phyloP scores from a whole-genome alignment of 2,888 invertebrate species.

The Gortyna flavago region DNA sequence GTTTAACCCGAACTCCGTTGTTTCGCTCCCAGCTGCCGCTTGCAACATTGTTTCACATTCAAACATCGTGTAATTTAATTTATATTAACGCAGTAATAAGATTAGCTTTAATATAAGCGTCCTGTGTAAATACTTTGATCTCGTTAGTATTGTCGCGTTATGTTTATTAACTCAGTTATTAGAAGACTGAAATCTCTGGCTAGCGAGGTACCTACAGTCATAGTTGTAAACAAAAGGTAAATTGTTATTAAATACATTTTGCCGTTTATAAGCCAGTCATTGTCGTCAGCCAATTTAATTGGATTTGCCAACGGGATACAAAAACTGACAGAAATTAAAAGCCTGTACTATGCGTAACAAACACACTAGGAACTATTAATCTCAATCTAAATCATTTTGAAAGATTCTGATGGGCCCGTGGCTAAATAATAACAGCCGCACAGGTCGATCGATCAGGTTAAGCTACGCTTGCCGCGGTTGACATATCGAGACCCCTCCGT shows the following conservation, averaged over 20 bases:
- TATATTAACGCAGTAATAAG: conserved; percentile 75
- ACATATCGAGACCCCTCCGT: no score
- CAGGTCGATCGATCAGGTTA: no score
- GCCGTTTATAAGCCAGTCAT: conserved; percentile 1
- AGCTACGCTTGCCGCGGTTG: no score
- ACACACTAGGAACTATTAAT: no score
- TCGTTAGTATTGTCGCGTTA: conserved; percentile 72
- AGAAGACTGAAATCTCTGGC: conserved; percentile 55
- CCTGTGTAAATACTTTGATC: conserved; percentile 82
- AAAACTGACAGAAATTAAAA: not conserved
- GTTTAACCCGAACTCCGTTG: conserved; percentile 34
- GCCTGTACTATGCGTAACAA: not conserved
- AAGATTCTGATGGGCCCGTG: no score
- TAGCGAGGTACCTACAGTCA: conserved; percentile 29
- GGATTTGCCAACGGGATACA: not conserved
- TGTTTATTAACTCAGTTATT: conserved; percentile 70
- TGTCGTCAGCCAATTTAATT: not conserved
- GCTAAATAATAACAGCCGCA: no score
- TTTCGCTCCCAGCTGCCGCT: conserved; percentile 51
- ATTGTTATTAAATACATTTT: conserved; percentile 45
- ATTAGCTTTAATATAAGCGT: conserved; percentile 79
- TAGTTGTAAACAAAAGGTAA: conserved; percentile 58
- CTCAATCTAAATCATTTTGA: no score
- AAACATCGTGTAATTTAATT: conserved; percentile 75
- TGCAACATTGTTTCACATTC: conserved; percentile 63